A percentile compares a stretch with the other conserved stretches of the same genome.
These are phyloP conservation scores for Myotis brandtii DNA, from an alignment of 2,113 vertebrate genomes.

Conservation along the genomic window DNA sequence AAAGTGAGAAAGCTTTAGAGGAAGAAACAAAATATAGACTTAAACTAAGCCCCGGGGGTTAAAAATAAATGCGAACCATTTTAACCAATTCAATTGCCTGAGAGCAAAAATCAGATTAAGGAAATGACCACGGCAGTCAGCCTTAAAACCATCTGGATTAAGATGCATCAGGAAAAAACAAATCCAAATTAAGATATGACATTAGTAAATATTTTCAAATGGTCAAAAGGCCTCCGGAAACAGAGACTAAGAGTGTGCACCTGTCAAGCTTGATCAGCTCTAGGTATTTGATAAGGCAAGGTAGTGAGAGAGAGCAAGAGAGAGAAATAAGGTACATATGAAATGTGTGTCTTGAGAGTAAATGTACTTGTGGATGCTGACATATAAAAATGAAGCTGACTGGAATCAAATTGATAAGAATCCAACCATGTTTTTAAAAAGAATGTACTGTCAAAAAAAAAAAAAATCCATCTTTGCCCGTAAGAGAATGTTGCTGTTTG, in stretches of 20 bases:
- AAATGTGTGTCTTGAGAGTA: background rate
- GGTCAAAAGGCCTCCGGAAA: background rate
- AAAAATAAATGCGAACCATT: background rate
- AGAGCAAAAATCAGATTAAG: background rate
- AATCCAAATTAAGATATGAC: background rate
- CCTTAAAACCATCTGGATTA: background rate
- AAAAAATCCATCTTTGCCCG: background rate
- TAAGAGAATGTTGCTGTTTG: background rate
- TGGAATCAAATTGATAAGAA: background rate
- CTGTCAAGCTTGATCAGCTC: background rate
- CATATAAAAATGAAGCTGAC: background rate
- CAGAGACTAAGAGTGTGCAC: background rate
- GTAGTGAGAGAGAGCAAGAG: background rate
- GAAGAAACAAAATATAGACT: background rate
- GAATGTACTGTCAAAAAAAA: background rate
- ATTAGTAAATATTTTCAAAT: constrained; percentile 1
- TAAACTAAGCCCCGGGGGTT: background rate
- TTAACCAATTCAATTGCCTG: background rate
- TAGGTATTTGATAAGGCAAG: background rate
- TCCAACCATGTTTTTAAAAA: background rate
- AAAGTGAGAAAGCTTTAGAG: background rate
- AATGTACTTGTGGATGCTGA: background rate
- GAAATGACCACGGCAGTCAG: background rate
- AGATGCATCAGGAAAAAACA: background rate
- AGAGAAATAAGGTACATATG: background rate